phyloP scores from a whole-genome alignment of 1,140 invertebrate species.

The Ceratoteleas bidentatus region DNA sequence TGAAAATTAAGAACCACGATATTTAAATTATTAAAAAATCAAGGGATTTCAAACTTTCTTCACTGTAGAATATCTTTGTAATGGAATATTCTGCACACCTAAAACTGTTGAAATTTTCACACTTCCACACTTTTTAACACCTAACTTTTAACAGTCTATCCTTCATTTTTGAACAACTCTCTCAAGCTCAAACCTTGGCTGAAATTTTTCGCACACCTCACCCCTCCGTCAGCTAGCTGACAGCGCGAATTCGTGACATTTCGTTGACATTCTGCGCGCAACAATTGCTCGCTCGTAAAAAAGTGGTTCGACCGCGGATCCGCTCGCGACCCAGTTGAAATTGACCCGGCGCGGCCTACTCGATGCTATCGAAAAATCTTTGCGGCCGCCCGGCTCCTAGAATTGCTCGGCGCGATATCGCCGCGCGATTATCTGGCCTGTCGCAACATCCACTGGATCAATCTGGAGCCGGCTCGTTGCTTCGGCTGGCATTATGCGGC shows the following conservation, averaged over 20 bases:
- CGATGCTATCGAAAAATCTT: constrained; percentile 39
- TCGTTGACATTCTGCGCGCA: constrained; percentile 39
- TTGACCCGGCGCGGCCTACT: constrained; percentile 35
- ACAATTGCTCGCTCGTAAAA: constrained; percentile 7
- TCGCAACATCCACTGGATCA: constrained; percentile 40
- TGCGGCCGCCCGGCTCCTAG: constrained; percentile 30
- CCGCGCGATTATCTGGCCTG: constrained; percentile 39
- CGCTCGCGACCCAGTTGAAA: constrained; percentile 31
- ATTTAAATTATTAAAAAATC: too few species aligned
- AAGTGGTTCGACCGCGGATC: constrained; percentile 5
- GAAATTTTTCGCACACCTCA: too few species aligned
- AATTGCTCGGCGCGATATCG: constrained; percentile 42
- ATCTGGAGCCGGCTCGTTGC: constrained; percentile 26
- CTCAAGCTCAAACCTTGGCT: too few species aligned
- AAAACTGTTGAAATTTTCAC: too few species aligned
- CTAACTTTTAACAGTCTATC: too few species aligned
- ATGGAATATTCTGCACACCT: too few species aligned
- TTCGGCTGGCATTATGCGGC: constrained; percentile 33
- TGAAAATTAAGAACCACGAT: too few species aligned
- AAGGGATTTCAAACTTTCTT: too few species aligned
- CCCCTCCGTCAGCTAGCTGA: constrained; percentile 1
- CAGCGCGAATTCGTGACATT: constrained; percentile 29
- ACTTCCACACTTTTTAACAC: too few species aligned
- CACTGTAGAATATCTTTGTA: too few species aligned
- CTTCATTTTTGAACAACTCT: too few species aligned